A percentile compares a stretch with the other conserved stretches of the same genome.
Evolutionary conservation across 2,113 vertebrate species (phyloP).

Genomic region (Serilophus lunatus): DNA sequence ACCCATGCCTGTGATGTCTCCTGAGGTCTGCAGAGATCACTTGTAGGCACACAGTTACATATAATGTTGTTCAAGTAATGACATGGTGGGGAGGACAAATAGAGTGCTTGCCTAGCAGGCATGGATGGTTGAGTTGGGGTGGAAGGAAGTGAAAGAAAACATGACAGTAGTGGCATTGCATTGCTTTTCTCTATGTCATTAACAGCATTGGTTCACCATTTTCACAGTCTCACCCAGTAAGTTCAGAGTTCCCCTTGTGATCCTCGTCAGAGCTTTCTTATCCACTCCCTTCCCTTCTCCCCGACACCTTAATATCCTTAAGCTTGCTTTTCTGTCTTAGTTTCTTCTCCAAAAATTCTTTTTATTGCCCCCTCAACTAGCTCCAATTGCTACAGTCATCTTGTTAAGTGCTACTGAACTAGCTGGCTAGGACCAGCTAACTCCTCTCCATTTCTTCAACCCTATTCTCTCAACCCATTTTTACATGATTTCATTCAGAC

Average conservation of each 20-base stretch:
- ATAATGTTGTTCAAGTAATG: background rate
- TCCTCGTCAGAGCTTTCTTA: background rate
- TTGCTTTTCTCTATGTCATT: background rate
- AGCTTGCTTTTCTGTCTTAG: background rate
- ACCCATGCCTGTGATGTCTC: background rate
- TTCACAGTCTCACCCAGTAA: background rate
- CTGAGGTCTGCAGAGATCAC: background rate
- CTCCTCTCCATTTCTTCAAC: background rate
- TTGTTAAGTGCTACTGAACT: background rate
- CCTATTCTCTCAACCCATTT: background rate
- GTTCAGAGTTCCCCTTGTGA: background rate
- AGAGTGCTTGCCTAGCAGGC: background rate
- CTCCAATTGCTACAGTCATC: background rate
- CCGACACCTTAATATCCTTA: background rate
- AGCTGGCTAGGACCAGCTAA: background rate
- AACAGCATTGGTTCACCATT: background rate
- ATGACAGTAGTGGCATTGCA: background rate
- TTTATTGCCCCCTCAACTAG: background rate
- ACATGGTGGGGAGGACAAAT: background rate
- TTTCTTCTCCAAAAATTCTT: background rate
- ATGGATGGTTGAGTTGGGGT: fast-evolving
- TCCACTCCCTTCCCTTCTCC: background rate
- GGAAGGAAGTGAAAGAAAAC: background rate
- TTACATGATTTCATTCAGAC: background rate
- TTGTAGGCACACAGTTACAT: background rate